Evolutionary conservation across 2,113 vertebrate genomes (phyloP), one percentile per base, ranked within the genome.

Genomic region (Hippocampus abdominalis): DNA sequence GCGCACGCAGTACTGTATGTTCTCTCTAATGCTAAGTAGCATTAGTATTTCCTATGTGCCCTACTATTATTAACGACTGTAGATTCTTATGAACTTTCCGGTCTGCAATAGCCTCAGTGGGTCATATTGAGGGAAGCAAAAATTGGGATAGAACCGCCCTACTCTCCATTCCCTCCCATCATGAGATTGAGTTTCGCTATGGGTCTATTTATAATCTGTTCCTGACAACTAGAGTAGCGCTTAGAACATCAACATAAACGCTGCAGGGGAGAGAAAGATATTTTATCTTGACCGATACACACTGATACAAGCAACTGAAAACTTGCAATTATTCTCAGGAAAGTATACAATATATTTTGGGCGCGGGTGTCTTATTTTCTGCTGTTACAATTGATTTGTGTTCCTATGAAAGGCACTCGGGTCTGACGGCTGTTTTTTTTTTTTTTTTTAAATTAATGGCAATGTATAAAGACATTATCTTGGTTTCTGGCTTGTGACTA

Each of bases 181-280:
- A 79, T 60, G 53, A 67, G 49, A 12, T 86, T 79, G 80, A 84
- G 48, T 75, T 80, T 66, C 79, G 57, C 64, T 48, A 48, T 0
- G 9, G 27, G 63, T 85, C 79, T 89, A 89, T 86, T 84, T 85
- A 85, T 88, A 88, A 73, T 69, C 64, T 64, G 63, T 66, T 20
- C 8, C 62, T 83, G 71, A 73, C 74, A 71, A 65, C 68, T 25
- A 15, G 76, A 83, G 48, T 20, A 49, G 48, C 83, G 74, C 82
- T 84, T 77, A 46, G 68, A 74, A 49, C 48, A 73, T 68, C 25
- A 18, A 70, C 32, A 67, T n/a, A 68, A 70, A 76, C 69, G 74
- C 16, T n/a, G 23, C 54, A 29, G 32, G 4, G 32, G 32, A 53
- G 11, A 59, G 46, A 4, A 11, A 27, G 13, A 57, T 23, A 54